These are phyloP conservation scores for Serranus cabrilla DNA, from an alignment of 2,797 vertebrate species.

Conservation along the genomic window DNA sequence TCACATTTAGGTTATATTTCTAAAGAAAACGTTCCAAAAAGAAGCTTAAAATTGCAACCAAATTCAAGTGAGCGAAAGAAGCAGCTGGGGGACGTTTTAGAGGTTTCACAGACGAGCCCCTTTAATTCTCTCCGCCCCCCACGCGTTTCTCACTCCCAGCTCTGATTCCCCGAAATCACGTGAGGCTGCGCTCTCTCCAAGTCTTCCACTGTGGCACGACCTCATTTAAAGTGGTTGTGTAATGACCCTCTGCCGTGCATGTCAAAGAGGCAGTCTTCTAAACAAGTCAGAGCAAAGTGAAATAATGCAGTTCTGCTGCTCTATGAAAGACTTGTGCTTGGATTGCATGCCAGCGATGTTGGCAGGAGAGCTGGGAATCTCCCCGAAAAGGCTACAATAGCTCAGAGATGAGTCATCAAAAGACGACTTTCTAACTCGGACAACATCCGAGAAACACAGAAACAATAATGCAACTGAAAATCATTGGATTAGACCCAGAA, in stretches of 20 bases:
- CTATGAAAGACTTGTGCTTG: neutral
- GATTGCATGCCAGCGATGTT: neutral
- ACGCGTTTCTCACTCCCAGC: neutral
- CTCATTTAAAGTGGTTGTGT: neutral
- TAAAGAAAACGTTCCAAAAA: no score
- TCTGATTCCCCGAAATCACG: constrained; percentile 58
- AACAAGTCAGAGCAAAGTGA: neutral
- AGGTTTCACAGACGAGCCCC: no score
- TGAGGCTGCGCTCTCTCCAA: neutral
- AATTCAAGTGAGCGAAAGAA: neutral
- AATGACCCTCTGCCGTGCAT: neutral
- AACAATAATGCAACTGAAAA: neutral
- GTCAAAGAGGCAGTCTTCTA: neutral
- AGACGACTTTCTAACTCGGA: neutral
- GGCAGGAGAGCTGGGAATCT: neutral
- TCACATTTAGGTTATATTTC: no score
- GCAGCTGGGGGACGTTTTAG: neutral
- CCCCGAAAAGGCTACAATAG: neutral
- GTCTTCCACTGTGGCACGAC: neutral
- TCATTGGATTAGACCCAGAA: neutral
- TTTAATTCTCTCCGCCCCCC: rapidly evolving
- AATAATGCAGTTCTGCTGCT: neutral
- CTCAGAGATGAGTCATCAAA: constrained; percentile 3
- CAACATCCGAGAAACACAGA: neutral
- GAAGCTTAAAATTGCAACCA: no score